These are phyloP conservation scores for Sarotherodon lohbergeri DNA, from an alignment of 2,113 vertebrate genomes.

Conservation along the genomic window DNA sequence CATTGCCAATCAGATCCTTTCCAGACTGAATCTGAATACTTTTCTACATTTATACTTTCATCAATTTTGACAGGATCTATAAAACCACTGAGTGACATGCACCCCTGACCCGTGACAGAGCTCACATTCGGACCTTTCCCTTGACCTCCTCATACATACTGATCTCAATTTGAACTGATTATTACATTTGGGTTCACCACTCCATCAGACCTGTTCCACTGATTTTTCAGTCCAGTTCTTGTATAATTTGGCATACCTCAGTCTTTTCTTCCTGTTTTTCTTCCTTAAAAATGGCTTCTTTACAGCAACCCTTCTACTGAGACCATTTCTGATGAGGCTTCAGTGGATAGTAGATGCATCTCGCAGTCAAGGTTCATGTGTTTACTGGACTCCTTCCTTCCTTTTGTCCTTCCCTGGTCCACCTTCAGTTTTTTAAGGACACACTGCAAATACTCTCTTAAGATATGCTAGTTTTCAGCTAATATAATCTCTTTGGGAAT, in stretches of 20 bases:
- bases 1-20: background rate
- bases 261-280: background rate
- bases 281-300: background rate
- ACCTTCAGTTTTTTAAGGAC: background rate
- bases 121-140: background rate
- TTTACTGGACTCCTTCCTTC: background rate
- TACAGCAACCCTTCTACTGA: background rate
- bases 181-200: background rate
- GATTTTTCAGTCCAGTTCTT: background rate
- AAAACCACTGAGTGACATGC: background rate
- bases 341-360: background rate
- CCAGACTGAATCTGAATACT: background rate
- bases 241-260: background rate
- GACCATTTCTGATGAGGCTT: background rate
- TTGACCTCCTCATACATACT: background rate
- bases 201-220: background rate
- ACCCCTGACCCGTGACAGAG: background rate
- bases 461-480: background rate
- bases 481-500: background rate
- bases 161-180: background rate
- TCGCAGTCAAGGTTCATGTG: background rate
- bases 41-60: background rate
- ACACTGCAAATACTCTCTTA: background rate
- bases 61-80: accelerated
- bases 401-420: background rate